These are phyloP conservation scores for Smittia aterrima DNA, from an alignment of 2,888 invertebrate genomes.

Conservation along the genomic window DNA sequence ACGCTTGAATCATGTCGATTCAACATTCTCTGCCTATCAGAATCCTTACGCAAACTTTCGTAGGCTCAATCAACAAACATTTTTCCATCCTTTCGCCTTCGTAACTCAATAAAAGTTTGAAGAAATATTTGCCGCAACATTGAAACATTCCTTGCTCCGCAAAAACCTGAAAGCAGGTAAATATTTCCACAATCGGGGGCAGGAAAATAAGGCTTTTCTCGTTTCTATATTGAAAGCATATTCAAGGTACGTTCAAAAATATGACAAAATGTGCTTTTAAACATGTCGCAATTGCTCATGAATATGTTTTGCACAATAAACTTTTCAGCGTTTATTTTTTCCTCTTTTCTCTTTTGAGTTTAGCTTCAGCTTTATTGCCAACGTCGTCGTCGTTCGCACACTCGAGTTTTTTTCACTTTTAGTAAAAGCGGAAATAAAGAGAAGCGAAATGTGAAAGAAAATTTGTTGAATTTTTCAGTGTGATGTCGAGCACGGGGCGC, in stretches of 20 bases:
- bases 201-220: background rate
- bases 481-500: background rate
- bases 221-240: background rate
- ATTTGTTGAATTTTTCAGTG: slow-evolving; percentile 17
- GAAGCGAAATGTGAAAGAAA: background rate
- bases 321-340: background rate
- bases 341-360: background rate
- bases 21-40: background rate
- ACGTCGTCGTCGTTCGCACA: background rate
- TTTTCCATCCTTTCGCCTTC: background rate
- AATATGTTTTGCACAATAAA: slow-evolving; percentile 11
- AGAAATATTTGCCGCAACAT: background rate
- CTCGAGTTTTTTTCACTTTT: background rate
- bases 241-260: background rate
- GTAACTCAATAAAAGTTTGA: slow-evolving; percentile 4
- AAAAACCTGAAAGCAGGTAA: background rate
- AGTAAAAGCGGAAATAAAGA: background rate
- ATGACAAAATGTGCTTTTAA: slow-evolving; percentile 6
- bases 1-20: background rate
- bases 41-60: background rate
- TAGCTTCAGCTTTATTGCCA: background rate
- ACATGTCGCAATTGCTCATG: slow-evolving; percentile 7
- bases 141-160: background rate
- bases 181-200: background rate
- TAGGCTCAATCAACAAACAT: slow-evolving; percentile 2